Percentiles rank a stretch among this genome's conserved stretches.
Evolutionary conservation across 2,888 invertebrate genomes (phyloP).

Genomic region (Encarsia formosa): DNA sequence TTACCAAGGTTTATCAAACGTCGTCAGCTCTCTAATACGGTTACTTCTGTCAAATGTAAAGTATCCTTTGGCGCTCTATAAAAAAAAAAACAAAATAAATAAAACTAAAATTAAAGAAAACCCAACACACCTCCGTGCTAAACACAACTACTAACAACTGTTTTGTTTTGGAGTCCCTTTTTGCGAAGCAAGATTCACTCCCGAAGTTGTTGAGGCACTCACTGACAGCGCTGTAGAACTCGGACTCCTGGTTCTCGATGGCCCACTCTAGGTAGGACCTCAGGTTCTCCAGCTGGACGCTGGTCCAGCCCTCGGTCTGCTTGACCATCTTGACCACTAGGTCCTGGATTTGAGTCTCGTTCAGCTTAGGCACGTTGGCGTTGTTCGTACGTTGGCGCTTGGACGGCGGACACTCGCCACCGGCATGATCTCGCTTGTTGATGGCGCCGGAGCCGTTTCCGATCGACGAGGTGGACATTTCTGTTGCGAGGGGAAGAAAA

Average conservation of each 20-base stretch:
- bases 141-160: not conserved
- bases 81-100: too few species aligned
- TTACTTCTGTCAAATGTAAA: too few species aligned
- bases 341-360: constrained; percentile 34
- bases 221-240: not conserved
- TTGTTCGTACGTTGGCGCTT: constrained; percentile 37
- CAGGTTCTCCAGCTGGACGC: constrained; percentile 36
- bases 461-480: not conserved
- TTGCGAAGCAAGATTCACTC: not conserved
- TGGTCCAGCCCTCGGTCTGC: constrained; percentile 41
- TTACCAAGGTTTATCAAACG: too few species aligned
- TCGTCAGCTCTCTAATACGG: too few species aligned
- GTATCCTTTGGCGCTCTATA: too few species aligned
- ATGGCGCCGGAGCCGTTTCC: constrained; percentile 30
- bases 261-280: constrained; percentile 8
- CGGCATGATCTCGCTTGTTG: constrained; percentile 34
- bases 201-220: constrained; percentile 9
- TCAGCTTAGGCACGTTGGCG: constrained; percentile 20
- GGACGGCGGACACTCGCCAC: constrained; percentile 33
- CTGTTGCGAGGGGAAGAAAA: not conserved
- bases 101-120: too few species aligned
- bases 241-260: constrained; percentile 6
- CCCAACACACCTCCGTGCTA: too few species aligned
- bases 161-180: not conserved
- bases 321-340: constrained; percentile 34